Evolutionary conservation across 2,888 invertebrate species (phyloP).

Genomic region (Amaurobius ferox): DNA sequence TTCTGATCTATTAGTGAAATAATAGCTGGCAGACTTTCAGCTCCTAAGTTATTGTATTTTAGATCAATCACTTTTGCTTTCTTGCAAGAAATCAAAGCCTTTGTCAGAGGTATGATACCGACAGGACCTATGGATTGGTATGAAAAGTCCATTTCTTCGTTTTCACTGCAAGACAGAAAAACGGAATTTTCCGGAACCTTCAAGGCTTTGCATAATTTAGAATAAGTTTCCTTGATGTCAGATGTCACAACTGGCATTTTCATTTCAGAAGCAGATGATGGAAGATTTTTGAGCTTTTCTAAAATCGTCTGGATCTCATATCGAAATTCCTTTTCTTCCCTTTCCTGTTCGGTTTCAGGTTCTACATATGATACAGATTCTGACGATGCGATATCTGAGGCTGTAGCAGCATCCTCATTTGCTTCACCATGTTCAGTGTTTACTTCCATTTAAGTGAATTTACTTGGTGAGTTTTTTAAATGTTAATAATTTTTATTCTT

Average conservation of each 20-base stretch:
- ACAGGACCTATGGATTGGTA: conserved; percentile 29
- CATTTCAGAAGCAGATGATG: conserved; percentile 18
- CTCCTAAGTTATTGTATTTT: conserved; percentile 38
- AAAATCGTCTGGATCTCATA: conserved; percentile 2
- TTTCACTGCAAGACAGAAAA: conserved; percentile 12
- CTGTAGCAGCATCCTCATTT: no score
- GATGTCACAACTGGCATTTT: not conserved
- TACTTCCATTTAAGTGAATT: no score
- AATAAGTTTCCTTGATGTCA: conserved; percentile 3
- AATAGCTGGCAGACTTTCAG: conserved; percentile 23
- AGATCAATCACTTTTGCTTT: conserved; percentile 24
- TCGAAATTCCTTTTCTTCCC: conserved; percentile 12
- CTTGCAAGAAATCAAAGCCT: conserved; percentile 18
- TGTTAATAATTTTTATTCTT: no score
- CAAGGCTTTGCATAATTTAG: conserved; percentile 34
- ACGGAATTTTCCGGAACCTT: conserved; percentile 27
- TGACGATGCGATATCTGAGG: no score
- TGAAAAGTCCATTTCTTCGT: conserved; percentile 38
- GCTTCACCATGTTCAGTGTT: no score
- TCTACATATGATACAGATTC: no score
- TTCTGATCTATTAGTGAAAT: conserved; percentile 31
- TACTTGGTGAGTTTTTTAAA: no score
- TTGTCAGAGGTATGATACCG: conserved; percentile 41
- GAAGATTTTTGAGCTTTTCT: conserved; percentile 22
- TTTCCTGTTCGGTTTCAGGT: not conserved